Base-by-base conservation (phyloP, 2,888 invertebrate genomes). In the Athalia cordata region DNA sequence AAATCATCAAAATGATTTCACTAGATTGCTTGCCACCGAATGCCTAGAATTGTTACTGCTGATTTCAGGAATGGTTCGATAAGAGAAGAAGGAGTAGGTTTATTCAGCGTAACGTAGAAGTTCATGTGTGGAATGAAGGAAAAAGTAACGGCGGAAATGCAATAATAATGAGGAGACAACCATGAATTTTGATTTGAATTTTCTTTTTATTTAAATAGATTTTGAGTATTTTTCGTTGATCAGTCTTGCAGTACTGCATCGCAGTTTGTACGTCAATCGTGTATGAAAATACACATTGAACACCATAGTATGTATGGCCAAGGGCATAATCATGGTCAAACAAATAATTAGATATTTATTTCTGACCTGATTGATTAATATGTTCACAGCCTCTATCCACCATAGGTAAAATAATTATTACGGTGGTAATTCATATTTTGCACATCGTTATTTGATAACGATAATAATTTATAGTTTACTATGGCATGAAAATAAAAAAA, bases 371-470 rank as follows among this genome's bases (percentile, higher is more conserved):
- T 29, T 64, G 29, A 75, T 50, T 72, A 68, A 59, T 77, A 77
- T 77, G 47, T 52, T 85, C 85, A 85, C 85, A 85, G 85, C 86
- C 86, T 84, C 82, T 82, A 79, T 79, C 78, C 77, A 77, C 77
- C 79, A 52, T 50, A 64, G 75, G 29, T 29, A 5, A n/a, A 72
- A 72, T 59, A 50, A 75, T 62, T 75, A 43, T 50, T 62, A 11
- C 75, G 59, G 75, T 62, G 62, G 52, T 75, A 1, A 2, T 52
- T 43, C 62, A 62, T 55, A 43, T 49, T 9, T 75, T 64, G 62
- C 61, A 47, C 7, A 13, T 61, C 45, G n/a, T 55, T 61, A 61
- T 62, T 75, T 64, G 50, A 62, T 61, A 74, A 61, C 61, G 74
- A 74, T 43, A 61, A 70, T 57, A 70, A 43, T 57, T 45, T 55